Evolutionary conservation across 2,113 vertebrate species (phyloP).

Genomic region (Harpagus bidentatus): DNA sequence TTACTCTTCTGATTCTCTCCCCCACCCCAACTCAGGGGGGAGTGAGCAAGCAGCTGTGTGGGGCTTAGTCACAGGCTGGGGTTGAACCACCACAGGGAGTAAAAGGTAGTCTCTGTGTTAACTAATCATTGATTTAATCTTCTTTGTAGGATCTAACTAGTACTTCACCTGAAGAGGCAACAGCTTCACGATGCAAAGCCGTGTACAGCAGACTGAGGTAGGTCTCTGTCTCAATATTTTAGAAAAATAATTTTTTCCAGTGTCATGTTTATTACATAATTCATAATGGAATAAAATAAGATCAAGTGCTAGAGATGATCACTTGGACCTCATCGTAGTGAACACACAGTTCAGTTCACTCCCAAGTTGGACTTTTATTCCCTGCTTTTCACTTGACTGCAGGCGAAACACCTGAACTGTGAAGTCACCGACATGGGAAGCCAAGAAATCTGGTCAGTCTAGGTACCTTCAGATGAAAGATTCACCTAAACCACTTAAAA

Average conservation of each 20-base stretch:
- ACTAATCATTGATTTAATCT: background rate
- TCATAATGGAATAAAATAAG: background rate
- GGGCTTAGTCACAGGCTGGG: too few relatives aligned
- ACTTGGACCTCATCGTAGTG: background rate
- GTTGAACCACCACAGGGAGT: background rate
- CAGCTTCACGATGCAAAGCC: background rate
- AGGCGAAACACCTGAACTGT: background rate
- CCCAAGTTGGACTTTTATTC: background rate
- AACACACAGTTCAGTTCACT: background rate
- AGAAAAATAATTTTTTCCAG: background rate
- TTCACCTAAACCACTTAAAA: background rate
- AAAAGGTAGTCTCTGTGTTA: background rate
- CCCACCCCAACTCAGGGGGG: too few relatives aligned
- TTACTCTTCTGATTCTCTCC: too few relatives aligned
- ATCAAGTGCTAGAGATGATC: background rate
- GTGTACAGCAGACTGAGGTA: background rate
- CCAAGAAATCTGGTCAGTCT: background rate
- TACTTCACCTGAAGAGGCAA: background rate
- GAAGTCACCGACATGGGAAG: background rate
- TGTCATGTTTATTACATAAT: background rate
- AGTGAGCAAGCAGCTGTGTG: too few relatives aligned
- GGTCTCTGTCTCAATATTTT: background rate
- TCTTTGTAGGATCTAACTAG: background rate
- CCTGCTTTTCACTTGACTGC: background rate
- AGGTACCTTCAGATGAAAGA: background rate